A percentile compares a stretch with the other conserved stretches of the same genome.
phyloP scores from a whole-genome alignment of 92 coral and sea anemone genomes.

The Epizoanthus illoricatus region DNA sequence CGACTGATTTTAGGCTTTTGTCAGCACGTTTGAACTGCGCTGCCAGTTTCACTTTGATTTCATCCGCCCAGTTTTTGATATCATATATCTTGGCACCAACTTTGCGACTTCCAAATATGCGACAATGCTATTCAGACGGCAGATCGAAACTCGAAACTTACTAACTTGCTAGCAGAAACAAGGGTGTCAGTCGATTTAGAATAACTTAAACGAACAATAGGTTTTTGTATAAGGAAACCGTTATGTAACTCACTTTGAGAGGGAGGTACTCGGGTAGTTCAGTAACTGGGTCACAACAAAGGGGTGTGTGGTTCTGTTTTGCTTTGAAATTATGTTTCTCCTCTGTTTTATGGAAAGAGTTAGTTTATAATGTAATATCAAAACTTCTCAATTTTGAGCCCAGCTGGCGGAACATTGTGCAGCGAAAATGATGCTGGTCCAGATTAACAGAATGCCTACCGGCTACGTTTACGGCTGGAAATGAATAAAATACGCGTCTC shows the following conservation, averaged over 20 bases:
- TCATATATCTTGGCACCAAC: background rate
- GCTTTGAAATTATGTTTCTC: background rate
- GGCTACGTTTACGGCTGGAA: constrained; percentile 3
- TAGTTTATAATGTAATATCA: background rate
- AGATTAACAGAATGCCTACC: constrained; percentile 10
- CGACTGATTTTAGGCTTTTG: no score
- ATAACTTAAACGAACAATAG: background rate
- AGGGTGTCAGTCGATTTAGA: background rate
- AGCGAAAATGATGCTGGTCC: background rate
- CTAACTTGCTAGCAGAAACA: constrained; percentile 1
- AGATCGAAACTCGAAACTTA: constrained; percentile 16
- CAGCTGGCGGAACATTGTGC: background rate
- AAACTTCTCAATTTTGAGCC: background rate
- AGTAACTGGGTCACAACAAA: no score
- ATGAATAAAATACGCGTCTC: constrained; percentile 3
- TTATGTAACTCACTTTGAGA: no score
- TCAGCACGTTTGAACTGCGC: background rate
- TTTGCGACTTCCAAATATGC: no score
- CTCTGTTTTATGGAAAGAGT: background rate
- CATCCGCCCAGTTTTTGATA: background rate
- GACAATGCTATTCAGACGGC: background rate
- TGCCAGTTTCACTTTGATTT: background rate
- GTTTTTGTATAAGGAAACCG: no score
- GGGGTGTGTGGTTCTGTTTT: no score
- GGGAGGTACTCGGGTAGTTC: no score